Percentiles rank a stretch among this genome's conserved stretches.
phyloP scores from a whole-genome alignment of 1,140 invertebrate genomes.

The Vanessa atalanta region DNA sequence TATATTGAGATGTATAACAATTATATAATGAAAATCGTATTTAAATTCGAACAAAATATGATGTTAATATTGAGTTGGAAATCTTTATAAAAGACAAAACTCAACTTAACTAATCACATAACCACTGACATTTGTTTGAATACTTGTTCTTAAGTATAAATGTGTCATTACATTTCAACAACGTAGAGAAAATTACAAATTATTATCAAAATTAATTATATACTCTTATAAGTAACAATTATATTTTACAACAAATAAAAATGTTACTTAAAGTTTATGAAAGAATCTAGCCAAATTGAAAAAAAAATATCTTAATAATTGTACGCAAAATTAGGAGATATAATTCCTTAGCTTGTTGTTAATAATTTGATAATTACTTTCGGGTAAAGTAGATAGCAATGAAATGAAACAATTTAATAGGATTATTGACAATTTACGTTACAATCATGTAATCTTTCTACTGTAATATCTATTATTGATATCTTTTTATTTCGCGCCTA shows the following conservation, averaged over 20 bases:
- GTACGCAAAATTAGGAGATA: background rate
- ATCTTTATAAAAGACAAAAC: too few species aligned
- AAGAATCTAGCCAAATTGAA: background rate
- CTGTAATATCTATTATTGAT: conserved; percentile 11
- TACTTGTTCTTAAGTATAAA: too few species aligned
- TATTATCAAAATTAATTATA: too few species aligned
- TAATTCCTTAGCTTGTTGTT: background rate
- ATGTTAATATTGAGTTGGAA: too few species aligned
- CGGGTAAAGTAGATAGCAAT: conserved; percentile 9
- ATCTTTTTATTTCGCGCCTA: conserved; percentile 23
- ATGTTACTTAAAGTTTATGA: background rate
- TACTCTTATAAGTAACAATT: too few species aligned
- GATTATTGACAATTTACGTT: conserved; percentile 10
- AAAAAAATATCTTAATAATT: background rate
- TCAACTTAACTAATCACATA: too few species aligned
- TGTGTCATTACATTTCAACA: too few species aligned
- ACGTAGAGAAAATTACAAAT: too few species aligned
- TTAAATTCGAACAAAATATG: too few species aligned
- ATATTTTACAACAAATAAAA: too few species aligned
- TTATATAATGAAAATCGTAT: too few species aligned
- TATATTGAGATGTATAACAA: background rate
- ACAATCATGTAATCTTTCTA: conserved; percentile 27
- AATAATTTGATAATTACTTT: background rate
- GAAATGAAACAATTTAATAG: background rate
- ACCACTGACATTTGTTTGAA: too few species aligned